Percentiles rank a stretch among this genome's conserved stretches.
These are phyloP conservation scores for Lichenostomus cassidix DNA, from an alignment of 2,113 vertebrate genomes.

Conservation along the genomic window DNA sequence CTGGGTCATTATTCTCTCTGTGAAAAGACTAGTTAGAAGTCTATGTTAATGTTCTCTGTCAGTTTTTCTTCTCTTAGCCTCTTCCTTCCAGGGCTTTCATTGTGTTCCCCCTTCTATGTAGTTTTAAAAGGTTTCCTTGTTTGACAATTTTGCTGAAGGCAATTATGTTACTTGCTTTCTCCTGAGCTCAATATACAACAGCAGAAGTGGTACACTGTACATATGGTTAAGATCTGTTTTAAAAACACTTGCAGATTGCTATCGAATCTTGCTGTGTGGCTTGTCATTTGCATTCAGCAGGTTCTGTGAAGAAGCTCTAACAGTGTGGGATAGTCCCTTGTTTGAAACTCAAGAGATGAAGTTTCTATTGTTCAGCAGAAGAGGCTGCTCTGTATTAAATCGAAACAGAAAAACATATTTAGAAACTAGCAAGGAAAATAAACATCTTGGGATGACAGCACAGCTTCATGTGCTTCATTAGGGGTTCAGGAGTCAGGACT, in stretches of 20 bases:
- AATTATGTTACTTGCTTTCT: constrained; percentile 30
- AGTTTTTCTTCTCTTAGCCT: neutral
- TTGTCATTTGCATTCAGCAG: neutral
- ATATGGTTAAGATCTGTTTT: constrained; percentile 4
- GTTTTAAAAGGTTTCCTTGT: constrained; percentile 33
- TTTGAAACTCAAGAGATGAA: neutral
- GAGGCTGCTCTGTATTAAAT: neutral
- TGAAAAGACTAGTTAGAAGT: constrained; percentile 16
- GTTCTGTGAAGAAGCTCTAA: neutral
- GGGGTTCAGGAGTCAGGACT: neutral
- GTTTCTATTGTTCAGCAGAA: neutral
- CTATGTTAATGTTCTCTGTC: neutral
- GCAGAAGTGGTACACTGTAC: neutral
- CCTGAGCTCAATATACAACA: neutral
- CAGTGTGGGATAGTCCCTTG: neutral
- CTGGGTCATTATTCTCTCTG: neutral
- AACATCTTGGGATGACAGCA: neutral
- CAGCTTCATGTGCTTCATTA: neutral
- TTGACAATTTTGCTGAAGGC: constrained; percentile 46
- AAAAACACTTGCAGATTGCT: constrained; percentile 1
- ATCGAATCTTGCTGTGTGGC: neutral
- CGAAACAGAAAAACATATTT: neutral
- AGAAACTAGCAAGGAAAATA: neutral
- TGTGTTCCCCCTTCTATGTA: neutral
- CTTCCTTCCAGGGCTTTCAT: constrained; percentile 2